phyloP scores from a whole-genome alignment of 2,113 vertebrate genomes.

The Rhizomys pruinosus region DNA sequence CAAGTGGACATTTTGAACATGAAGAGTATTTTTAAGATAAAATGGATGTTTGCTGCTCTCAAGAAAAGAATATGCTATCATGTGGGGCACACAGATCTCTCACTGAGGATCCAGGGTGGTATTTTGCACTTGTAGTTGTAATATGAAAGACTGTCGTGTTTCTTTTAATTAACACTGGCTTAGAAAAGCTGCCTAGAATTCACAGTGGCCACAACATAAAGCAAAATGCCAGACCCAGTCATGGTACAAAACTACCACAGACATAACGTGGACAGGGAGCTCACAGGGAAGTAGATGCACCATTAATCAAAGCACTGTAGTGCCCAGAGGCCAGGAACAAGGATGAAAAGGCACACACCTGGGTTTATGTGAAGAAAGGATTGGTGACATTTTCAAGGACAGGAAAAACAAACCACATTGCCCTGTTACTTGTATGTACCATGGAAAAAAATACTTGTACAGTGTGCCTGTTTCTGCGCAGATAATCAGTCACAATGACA shows the following conservation, averaged over 20 bases:
- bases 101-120: neutral
- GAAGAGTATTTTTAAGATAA: conserved; percentile 22
- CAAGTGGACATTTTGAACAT: neutral
- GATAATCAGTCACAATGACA: neutral
- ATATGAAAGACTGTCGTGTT: neutral
- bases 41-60: neutral
- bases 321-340: neutral
- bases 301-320: neutral
- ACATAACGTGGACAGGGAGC: neutral
- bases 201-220: neutral
- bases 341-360: neutral
- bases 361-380: neutral
- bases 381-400: neutral
- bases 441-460: neutral
- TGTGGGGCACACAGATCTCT: neutral
- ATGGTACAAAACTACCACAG: neutral
- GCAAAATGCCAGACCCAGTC: neutral
- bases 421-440: neutral
- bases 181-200: neutral
- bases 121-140: neutral
- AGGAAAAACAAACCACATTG: neutral
- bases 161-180: neutral
- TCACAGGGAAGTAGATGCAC: neutral
- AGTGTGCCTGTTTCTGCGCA: neutral
- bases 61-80: neutral